phyloP scores from a whole-genome alignment of 2,113 vertebrate genomes.

The Antechinus flavipes region DNA sequence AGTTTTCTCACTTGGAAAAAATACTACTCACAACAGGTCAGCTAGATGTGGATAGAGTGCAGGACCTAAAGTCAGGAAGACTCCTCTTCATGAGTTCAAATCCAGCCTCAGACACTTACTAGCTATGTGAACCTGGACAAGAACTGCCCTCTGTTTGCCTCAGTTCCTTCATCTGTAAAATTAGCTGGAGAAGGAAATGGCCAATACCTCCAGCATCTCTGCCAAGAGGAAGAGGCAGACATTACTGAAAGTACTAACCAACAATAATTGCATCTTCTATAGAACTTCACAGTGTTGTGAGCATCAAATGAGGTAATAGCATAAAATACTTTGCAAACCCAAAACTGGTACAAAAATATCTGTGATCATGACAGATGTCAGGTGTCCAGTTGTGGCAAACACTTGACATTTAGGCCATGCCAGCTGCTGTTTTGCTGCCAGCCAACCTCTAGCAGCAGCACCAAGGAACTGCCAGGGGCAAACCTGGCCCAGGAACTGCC shows the following conservation, averaged over 20 bases:
- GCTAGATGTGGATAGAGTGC: background rate
- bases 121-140: background rate
- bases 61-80: background rate
- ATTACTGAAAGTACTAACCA: background rate
- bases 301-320: background rate
- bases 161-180: background rate
- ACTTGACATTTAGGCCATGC: rapidly evolving
- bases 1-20: background rate
- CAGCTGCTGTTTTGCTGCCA: background rate
- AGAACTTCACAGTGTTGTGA: background rate
- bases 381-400: background rate
- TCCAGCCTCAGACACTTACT: background rate
- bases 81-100: background rate
- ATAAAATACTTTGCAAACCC: background rate
- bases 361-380: background rate
- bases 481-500: background rate
- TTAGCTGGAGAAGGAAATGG: background rate
- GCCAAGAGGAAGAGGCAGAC: background rate
- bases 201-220: background rate
- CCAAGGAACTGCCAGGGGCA: background rate
- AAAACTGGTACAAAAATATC: background rate
- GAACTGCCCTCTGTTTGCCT: background rate
- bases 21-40: background rate
- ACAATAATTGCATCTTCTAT: background rate
- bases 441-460: background rate